Base-by-base conservation (phyloP, 2,797 vertebrate species). In the Melanotaenia pygmaea region DNA sequence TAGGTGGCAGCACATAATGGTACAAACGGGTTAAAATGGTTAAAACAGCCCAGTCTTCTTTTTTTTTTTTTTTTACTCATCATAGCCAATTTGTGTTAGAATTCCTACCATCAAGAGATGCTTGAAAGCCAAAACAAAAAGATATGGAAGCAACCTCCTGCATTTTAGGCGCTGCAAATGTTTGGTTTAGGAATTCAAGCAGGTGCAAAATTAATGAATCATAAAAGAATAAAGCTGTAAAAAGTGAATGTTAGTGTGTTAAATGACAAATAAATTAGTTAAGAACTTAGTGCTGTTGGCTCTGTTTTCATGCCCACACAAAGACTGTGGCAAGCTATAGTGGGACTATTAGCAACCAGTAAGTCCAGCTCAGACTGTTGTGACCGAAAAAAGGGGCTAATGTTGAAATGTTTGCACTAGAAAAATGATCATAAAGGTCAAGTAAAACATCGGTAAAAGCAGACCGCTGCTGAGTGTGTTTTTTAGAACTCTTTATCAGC, bases 301-400 rank as follows among this genome's bases (percentile, higher is more conserved):
- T 75, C 62, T 32, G 32, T 51, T 59, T 63, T 64, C 59, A 70
- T 20, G 34, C 58, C 38, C 20, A 34, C 40, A 45, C 65, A 66
- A 24, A 59, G 57, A 62, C n/a, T 16, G 1, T 11, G 18, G 57
- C 20, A 14, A 45, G 5, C 28, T 57, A 4, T 14, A 8, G n/a
- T 24, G 9, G 10, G 16, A 57, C 2, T 20, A 14, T 18, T 6
- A 3, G 35, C 22, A 28, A 26, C 45, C 43, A 18, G 14, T 45
- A 20, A 14, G 43, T 47, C 43, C 43, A 47, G 16, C 18, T 47
- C 18, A 47, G 43, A 20, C 45, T 47, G n/a, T n/a, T n/a, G 45
- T 9, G 4, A 47, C 5, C 5, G 1, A 1, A 47, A 8, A 18
- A 5, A 18, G 28, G 28, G 16, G 40, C 40, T 16, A 16, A 18